These are phyloP conservation scores for Watsonalla binaria DNA, from an alignment of 2,888 invertebrate species.

Conservation along the genomic window DNA sequence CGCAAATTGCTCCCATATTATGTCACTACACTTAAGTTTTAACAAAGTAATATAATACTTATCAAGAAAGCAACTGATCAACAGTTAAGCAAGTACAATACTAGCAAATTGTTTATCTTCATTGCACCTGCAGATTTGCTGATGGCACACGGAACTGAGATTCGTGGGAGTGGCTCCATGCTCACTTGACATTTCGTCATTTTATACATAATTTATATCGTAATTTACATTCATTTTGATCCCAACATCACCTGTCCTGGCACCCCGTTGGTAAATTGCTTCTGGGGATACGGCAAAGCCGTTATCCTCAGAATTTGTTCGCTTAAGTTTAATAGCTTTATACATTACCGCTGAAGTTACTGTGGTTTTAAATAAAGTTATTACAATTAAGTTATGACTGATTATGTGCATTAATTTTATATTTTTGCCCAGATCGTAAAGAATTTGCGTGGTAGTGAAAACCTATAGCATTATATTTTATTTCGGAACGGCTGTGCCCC, in stretches of 20 bases:
- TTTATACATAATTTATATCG: neutral
- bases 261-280: neutral
- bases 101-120: conserved; percentile 10
- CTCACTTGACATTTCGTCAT: neutral
- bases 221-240: neutral
- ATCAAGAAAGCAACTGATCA: no score
- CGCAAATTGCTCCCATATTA: no score
- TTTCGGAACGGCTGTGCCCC: no score
- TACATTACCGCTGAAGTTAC: neutral
- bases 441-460: neutral
- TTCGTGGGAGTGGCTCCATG: conserved; percentile 31
- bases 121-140: conserved; percentile 48
- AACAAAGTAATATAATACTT: no score
- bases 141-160: conserved; percentile 20
- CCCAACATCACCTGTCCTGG: neutral
- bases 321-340: neutral
- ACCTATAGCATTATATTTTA: no score
- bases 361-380: neutral
- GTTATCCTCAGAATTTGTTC: neutral
- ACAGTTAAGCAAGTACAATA: neutral
- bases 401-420: neutral
- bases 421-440: neutral
- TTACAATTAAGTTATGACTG: neutral
- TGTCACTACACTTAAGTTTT: no score
- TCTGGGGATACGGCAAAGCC: neutral